These are phyloP conservation scores for Bursaphelenchus okinawaensis DNA, from an alignment of 2,888 invertebrate species.

Conservation along the genomic window DNA sequence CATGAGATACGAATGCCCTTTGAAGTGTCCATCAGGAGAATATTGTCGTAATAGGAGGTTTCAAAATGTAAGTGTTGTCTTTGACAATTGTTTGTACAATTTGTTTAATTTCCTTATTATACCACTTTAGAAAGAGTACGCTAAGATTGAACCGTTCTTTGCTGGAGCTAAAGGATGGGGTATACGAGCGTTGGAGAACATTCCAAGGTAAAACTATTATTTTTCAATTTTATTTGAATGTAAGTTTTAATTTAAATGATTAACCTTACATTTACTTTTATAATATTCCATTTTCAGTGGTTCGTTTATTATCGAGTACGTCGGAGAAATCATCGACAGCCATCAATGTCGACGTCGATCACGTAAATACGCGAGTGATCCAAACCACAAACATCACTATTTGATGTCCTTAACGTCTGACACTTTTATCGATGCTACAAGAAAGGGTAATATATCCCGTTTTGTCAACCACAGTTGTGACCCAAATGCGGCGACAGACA, in stretches of 20 bases:
- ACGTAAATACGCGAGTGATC: slow-evolving; percentile 75
- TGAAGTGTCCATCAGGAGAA: slow-evolving; percentile 71
- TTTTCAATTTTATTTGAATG: not conserved
- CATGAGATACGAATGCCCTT: slow-evolving; percentile 10
- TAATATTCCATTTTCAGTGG: slow-evolving; percentile 65
- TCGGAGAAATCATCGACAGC: slow-evolving; percentile 89
- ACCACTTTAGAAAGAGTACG: slow-evolving; percentile 60
- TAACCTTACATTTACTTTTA: not conserved
- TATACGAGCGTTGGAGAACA: slow-evolving; percentile 71
- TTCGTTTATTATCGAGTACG: slow-evolving; percentile 93
- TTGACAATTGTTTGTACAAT: not conserved
- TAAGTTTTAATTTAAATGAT: slow-evolving; percentile 2
- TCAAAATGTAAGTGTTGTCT: slow-evolving; percentile 66
- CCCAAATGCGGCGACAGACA: slow-evolving; percentile 96
- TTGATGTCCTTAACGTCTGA: slow-evolving; percentile 62
- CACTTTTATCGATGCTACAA: slow-evolving; percentile 89
- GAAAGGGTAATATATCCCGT: slow-evolving; percentile 87
- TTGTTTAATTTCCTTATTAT: not conserved
- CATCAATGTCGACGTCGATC: slow-evolving; percentile 84
- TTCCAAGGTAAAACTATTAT: slow-evolving; percentile 67
- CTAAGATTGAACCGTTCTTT: slow-evolving; percentile 70
- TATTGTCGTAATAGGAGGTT: slow-evolving; percentile 90
- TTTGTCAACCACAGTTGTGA: slow-evolving; percentile 99
- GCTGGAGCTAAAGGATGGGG: slow-evolving; percentile 89
- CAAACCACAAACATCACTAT: slow-evolving; percentile 40